phyloP scores from a whole-genome alignment of 2,113 vertebrate species.

The Boulengeromyrus knoepffleri region DNA sequence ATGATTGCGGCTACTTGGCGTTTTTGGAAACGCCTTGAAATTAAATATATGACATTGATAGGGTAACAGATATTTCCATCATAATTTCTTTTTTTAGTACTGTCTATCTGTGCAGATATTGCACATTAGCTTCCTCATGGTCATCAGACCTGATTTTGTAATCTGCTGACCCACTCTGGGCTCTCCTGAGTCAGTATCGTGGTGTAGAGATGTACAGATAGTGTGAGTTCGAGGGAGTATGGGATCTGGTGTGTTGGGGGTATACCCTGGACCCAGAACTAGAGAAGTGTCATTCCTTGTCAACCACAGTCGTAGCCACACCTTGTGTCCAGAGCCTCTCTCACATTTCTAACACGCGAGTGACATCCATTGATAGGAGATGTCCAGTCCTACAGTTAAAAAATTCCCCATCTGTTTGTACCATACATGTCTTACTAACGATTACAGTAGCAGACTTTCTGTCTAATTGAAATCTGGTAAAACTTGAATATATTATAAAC shows the following conservation, averaged over 20 bases:
- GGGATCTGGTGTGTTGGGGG: neutral
- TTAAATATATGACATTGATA: neutral
- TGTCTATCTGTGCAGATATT: neutral
- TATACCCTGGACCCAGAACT: neutral
- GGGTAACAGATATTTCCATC: neutral
- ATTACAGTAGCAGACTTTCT: neutral
- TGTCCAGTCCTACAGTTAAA: neutral
- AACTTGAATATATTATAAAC: neutral
- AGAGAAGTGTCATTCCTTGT: neutral
- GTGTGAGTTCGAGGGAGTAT: neutral
- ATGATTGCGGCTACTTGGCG: neutral
- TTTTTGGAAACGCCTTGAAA: neutral
- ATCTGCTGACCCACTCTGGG: neutral
- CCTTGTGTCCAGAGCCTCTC: neutral
- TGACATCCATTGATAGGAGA: neutral
- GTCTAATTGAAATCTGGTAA: neutral
- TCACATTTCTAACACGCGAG: neutral
- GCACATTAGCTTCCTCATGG: neutral
- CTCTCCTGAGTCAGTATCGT: neutral
- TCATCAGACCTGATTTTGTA: neutral
- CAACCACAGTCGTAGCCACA: neutral
- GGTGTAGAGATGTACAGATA: neutral
- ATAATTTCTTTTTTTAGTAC: neutral
- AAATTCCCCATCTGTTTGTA: neutral
- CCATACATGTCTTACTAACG: neutral